Evolutionary conservation across 2,888 invertebrate species (phyloP).

Genomic region (Listrodromus nycthemerus): DNA sequence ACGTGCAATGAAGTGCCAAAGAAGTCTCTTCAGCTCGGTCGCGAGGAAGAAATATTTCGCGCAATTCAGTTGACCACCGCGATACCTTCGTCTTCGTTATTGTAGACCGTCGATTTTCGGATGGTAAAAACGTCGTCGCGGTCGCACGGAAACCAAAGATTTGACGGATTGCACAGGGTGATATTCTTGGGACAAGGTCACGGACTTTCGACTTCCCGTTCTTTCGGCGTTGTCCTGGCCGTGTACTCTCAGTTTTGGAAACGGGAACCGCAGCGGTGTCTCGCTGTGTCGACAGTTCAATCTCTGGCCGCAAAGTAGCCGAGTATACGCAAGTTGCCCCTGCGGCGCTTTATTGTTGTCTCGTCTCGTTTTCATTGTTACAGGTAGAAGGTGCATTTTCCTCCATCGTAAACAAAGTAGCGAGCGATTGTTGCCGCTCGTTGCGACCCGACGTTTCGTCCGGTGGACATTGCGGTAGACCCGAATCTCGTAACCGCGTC

Average conservation of each 20-base stretch:
- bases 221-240: conserved; percentile 14
- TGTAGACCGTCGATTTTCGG: conserved; percentile 18
- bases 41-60: background rate
- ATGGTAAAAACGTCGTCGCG: conserved; percentile 36
- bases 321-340: conserved; percentile 71
- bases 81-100: conserved; percentile 43
- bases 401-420: conserved; percentile 38
- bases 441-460: conserved; percentile 58
- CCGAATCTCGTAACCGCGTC: conserved; percentile 79
- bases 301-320: conserved; percentile 74
- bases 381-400: conserved; percentile 42
- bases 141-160: conserved; percentile 35
- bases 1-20: conserved; percentile 28
- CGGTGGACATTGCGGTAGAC: conserved; percentile 73
- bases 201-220: conserved; percentile 71
- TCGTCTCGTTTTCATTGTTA: conserved; percentile 53
- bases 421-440: conserved; percentile 36
- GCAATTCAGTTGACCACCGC: conserved; percentile 21
- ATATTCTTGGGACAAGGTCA: conserved; percentile 57
- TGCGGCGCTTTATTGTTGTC: conserved; percentile 52
- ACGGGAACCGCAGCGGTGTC: conserved; percentile 68
- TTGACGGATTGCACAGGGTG: conserved; percentile 72
- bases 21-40: conserved; percentile 47
- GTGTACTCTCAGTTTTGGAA: conserved; percentile 7
- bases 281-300: conserved; percentile 67